Base-by-base conservation (phyloP, 2,888 invertebrate species). In the Formica aserva region DNA sequence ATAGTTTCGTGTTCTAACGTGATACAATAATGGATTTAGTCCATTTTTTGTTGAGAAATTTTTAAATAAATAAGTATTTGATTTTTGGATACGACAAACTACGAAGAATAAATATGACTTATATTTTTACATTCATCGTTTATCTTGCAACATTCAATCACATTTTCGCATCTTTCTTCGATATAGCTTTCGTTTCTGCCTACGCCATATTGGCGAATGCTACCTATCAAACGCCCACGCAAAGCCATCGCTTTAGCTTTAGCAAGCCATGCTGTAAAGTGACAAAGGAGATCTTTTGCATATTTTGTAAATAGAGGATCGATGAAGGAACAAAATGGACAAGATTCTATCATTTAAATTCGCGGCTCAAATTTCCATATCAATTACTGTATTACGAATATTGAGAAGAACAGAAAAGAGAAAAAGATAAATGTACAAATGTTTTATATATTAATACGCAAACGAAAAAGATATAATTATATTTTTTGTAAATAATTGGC, bases 321-420 rank as follows among this genome's bases (percentile, higher is more conserved):
- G 57, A 1, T 86, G 83, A 8, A 85, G 29, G 45, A 90, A 92
- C 35, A 88, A 71, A 29, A 86, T 88, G 15, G 89, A 92, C 0
- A 88, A 91, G 65, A 35, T 69, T 32, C 72, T 92, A 15, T 92
- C 92, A 0, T 91, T 92, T 65, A 90, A 86, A n/a, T 41, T 92
- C 1, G 22, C 89, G 87, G 86, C 1, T 90, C 1, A 57, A 89
- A 66, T 72, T 90, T 15, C 88, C 90, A n/a, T 48, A 18, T 86
- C 13, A 83, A 80, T 86, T 86, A 5, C 91, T 91, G 4, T 91
- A 87, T 69, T 92, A 89, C 67, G 90, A 80, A 82, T 91, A 32
- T 32, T 15, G 15, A 45, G 4, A 45, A 5, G 15, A 5, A 15
- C 3, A 45, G 15, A 11, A 41, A 13, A 45, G 4, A 15, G 15